phyloP scores from a whole-genome alignment of 1,140 invertebrate genomes.

The Caenorhabditis remanei region DNA sequence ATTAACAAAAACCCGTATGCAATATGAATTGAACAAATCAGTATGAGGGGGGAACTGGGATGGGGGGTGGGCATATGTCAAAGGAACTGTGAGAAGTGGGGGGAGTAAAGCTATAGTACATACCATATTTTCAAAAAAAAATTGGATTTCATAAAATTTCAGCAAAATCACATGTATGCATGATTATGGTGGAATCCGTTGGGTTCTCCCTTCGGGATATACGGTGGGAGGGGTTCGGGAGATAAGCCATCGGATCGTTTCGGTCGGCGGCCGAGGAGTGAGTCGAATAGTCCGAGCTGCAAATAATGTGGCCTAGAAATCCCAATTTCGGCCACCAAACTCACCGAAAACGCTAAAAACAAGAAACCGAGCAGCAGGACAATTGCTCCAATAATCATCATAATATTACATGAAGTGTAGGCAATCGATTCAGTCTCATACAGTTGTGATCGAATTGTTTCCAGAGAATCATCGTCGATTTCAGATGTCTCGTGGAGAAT shows the following conservation, averaged over 20 bases:
- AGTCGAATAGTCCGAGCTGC: slow-evolving; percentile 11
- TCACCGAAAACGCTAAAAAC: slow-evolving; percentile 31
- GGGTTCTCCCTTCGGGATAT: slow-evolving; percentile 44
- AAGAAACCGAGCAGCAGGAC: slow-evolving; percentile 15
- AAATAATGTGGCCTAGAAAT: background rate
- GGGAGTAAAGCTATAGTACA: slow-evolving; percentile 12
- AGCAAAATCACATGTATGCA: slow-evolving; percentile 6
- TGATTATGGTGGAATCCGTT: slow-evolving; percentile 37
- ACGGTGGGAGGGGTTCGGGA: slow-evolving; percentile 30
- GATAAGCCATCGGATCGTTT: slow-evolving; percentile 6
- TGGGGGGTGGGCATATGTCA: background rate
- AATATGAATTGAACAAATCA: slow-evolving; percentile 28
- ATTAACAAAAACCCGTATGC: background rate
- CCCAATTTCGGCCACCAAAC: background rate
- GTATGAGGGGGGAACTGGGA: slow-evolving; percentile 16
- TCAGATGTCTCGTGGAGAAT: slow-evolving; percentile 54
- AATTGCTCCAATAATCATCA: slow-evolving; percentile 45
- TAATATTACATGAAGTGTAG: slow-evolving; percentile 42
- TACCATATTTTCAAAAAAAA: background rate
- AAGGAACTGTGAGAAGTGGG: background rate
- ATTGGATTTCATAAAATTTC: background rate
- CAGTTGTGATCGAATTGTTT: slow-evolving; percentile 2
- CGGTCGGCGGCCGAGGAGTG: slow-evolving; percentile 14
- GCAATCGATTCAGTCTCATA: slow-evolving; percentile 29
- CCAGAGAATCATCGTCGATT: slow-evolving; percentile 55